Evolutionary conservation across 2,888 invertebrate species (phyloP).

Genomic region (Archips xylosteana): DNA sequence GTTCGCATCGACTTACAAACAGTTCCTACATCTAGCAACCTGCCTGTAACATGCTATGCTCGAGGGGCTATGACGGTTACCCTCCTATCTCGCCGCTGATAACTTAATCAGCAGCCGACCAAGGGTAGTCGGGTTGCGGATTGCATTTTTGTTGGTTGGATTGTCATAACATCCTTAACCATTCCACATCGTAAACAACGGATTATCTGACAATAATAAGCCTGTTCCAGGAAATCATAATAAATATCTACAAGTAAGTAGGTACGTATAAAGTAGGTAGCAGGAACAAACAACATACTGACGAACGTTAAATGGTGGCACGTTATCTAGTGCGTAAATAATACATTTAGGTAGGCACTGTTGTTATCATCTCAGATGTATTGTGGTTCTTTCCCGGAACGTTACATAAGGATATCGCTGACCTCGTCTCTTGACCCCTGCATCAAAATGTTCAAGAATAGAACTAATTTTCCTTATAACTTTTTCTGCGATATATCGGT

Average conservation of each 20-base stretch:
- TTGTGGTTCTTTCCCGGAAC: not conserved
- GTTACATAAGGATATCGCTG: not conserved
- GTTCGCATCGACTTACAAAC: too few relatives aligned
- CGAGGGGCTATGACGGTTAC: too few relatives aligned
- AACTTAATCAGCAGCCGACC: too few relatives aligned
- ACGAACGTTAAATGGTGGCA: not conserved
- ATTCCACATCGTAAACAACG: not conserved
- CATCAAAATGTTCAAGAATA: too few relatives aligned
- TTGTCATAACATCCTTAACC: not conserved
- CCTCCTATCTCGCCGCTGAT: too few relatives aligned
- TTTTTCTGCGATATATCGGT: too few relatives aligned
- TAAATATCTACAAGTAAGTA: not conserved
- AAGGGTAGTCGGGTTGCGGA: not conserved
- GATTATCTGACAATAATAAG: conserved; percentile 9
- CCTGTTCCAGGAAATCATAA: not conserved
- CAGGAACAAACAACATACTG: not conserved
- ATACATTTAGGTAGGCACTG: not conserved
- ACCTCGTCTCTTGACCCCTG: not conserved
- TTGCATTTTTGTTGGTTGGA: not conserved
- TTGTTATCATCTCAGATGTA: not conserved
- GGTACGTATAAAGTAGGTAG: not conserved
- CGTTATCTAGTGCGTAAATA: not conserved
- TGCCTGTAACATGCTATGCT: too few relatives aligned
- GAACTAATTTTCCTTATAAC: too few relatives aligned
- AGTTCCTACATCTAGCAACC: too few relatives aligned